Conservation (phyloP, 2,797 vertebrate species). For the Ispidina lecontei region DNA sequence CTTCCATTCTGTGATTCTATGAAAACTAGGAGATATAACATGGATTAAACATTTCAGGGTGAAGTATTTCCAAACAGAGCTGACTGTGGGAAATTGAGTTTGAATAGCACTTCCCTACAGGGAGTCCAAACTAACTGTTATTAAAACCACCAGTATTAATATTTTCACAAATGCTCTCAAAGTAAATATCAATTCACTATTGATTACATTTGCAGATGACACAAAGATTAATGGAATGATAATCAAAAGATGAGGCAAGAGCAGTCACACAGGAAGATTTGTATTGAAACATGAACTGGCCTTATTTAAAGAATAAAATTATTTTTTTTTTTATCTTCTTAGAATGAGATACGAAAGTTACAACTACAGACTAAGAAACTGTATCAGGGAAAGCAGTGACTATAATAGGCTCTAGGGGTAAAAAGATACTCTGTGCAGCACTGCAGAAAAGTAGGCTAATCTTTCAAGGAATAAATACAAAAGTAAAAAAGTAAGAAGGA, state of each 20-base stretch:
- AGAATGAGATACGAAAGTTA: neutral
- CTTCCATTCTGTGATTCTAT: neutral
- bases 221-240: neutral
- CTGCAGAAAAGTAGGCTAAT: neutral
- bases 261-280: neutral
- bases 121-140: neutral
- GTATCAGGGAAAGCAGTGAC: neutral
- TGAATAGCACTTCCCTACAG: neutral
- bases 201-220: neutral
- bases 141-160: neutral
- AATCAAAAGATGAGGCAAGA: neutral
- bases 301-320: neutral
- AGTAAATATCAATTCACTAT: neutral
- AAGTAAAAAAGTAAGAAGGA: neutral
- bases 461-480: neutral
- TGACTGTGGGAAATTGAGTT: neutral
- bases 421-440: neutral
- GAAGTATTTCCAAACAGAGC: neutral
- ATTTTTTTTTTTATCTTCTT: neutral
- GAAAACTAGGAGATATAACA: neutral
- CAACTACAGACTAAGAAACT: neutral
- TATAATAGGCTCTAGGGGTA: neutral
- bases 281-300: neutral
- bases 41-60: neutral
- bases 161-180: neutral